phyloP scores from a whole-genome alignment of 2,888 invertebrate species.

The Mesodorylaimus sp. region DNA sequence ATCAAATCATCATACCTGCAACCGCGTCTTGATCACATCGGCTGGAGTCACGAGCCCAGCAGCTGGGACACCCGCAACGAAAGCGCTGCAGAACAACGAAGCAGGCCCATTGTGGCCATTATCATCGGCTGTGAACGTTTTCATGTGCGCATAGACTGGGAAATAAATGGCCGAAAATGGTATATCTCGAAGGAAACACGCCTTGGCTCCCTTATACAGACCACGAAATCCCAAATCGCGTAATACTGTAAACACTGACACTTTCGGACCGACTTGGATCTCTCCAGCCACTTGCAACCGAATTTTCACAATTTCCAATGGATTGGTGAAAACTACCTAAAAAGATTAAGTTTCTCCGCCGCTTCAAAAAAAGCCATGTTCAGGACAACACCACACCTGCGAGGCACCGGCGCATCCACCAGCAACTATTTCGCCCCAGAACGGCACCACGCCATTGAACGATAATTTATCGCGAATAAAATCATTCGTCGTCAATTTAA shows the following conservation, averaged over 20 bases:
- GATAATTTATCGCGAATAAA: constrained; percentile 80
- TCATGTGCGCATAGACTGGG: constrained; percentile 86
- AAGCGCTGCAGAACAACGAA: constrained; percentile 43
- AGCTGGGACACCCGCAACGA: constrained; percentile 69
- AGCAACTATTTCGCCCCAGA: constrained; percentile 69
- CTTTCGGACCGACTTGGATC: constrained; percentile 62
- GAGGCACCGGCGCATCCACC: constrained; percentile 49
- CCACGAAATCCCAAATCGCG: constrained; percentile 85
- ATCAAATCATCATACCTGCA: constrained; percentile 33
- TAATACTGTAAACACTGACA: constrained; percentile 71
- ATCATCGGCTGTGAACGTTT: constrained; percentile 74
- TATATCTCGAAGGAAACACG: constrained; percentile 83
- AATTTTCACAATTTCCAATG: constrained; percentile 96
- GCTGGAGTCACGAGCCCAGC: constrained; percentile 94
- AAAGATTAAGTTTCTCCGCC: constrained; percentile 14
- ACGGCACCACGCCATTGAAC: constrained; percentile 39
- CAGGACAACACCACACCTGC: constrained; percentile 15
- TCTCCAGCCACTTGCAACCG: constrained; percentile 93
- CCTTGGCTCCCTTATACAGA: constrained; percentile 63
- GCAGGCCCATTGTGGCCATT: constrained; percentile 82
- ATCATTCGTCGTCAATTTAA: constrained; percentile 83
- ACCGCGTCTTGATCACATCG: constrained; percentile 80
- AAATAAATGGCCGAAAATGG: constrained; percentile 97
- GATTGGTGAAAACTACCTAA: constrained; percentile 96
- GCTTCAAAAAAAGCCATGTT: constrained; percentile 2